Evolutionary conservation across 2,888 invertebrate species (phyloP).

Genomic region (Oxycera nigricornis): DNA sequence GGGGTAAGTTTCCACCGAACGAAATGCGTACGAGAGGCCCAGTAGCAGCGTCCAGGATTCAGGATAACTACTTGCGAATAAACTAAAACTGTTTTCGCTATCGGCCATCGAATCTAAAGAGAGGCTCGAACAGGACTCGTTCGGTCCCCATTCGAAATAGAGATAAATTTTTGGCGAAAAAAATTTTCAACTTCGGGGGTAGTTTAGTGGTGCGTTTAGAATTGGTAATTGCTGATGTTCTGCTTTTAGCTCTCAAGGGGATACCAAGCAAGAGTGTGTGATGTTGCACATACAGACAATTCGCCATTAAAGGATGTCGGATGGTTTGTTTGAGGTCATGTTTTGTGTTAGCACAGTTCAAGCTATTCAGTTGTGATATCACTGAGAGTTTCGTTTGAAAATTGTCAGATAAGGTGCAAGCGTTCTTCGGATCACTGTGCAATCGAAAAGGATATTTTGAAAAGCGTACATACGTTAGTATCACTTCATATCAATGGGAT

Average conservation of each 20-base stretch:
- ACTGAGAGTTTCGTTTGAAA: no score
- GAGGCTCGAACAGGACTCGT: background rate
- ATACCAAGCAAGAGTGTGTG: background rate
- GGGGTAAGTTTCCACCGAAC: background rate
- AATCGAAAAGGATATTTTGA: no score
- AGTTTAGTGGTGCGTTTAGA: constrained; percentile 40
- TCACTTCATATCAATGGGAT: no score
- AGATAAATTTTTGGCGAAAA: constrained; percentile 36
- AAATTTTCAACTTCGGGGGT: constrained; percentile 34
- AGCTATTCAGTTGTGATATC: no score
- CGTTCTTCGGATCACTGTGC: no score
- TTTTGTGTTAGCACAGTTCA: constrained; percentile 5
- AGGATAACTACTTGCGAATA: constrained; percentile 41
- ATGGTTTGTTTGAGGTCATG: constrained; percentile 38
- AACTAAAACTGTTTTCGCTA: constrained; percentile 42
- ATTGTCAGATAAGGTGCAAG: no score
- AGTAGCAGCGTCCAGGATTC: background rate
- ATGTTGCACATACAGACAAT: background rate
- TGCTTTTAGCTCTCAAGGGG: constrained; percentile 28
- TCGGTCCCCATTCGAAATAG: background rate
- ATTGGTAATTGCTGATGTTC: constrained; percentile 39
- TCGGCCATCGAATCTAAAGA: constrained; percentile 41
- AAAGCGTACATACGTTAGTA: no score
- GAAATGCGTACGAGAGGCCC: constrained; percentile 7
- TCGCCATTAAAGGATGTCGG: constrained; percentile 15